Percentiles rank a stretch among this genome's conserved stretches.
Conservation (phyloP, 2,797 vertebrate species). For the Rhynchonycteris naso region DNA sequence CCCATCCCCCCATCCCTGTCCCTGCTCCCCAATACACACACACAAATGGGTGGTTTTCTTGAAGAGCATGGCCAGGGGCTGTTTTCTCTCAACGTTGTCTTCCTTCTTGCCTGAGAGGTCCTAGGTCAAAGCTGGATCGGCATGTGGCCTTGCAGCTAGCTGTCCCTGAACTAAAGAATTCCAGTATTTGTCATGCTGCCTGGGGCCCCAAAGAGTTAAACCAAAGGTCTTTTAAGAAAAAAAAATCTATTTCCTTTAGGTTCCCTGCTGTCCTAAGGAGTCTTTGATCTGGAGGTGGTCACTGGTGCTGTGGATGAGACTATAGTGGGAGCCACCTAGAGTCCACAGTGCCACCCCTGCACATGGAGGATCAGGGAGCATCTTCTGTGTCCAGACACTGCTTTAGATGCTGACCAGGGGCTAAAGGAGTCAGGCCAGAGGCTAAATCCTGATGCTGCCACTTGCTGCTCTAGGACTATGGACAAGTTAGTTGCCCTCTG, state of each 20-base stretch:
- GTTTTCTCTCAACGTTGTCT: constrained; percentile 14
- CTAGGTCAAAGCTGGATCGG: not conserved
- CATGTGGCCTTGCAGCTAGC: not conserved
- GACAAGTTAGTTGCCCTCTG: not conserved
- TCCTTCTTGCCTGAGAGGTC: not conserved
- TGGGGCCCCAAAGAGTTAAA: not conserved
- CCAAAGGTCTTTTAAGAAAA: not conserved
- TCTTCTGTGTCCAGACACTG: not conserved
- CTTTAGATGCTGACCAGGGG: not conserved
- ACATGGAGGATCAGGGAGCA: accelerated
- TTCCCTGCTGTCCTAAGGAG: not conserved
- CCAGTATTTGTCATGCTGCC: not conserved
- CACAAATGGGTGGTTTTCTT: not conserved
- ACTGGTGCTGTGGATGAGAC: not conserved
- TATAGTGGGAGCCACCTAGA: not conserved
- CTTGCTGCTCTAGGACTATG: too few species aligned
- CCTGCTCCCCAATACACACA: not conserved
- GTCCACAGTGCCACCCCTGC: too few species aligned
- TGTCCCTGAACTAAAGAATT: not conserved
- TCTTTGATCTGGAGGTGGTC: constrained; percentile 9
- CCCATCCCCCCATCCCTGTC: too few species aligned
- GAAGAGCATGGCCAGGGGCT: not conserved
- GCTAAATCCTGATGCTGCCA: not conserved
- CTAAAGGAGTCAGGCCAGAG: not conserved
- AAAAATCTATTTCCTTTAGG: not conserved